A percentile compares a stretch with the other conserved stretches of the same genome.
These are phyloP conservation scores for Drosophila dives DNA, from an alignment of 2,888 invertebrate genomes.

Conservation along the genomic window DNA sequence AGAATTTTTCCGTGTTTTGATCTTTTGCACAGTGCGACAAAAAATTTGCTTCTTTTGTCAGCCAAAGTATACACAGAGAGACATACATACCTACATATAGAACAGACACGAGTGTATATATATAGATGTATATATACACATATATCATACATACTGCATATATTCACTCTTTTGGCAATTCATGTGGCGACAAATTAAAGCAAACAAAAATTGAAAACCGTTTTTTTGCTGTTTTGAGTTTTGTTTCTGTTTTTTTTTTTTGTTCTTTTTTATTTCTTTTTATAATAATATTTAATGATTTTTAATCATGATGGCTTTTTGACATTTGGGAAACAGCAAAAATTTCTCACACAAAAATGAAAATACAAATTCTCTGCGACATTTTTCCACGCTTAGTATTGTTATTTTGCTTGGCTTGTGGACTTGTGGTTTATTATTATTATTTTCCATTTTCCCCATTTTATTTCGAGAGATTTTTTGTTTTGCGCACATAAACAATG, in stretches of 20 bases:
- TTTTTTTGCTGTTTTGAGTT: slow-evolving; percentile 23
- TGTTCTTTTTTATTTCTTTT: slow-evolving; percentile 26
- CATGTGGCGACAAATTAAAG: slow-evolving; percentile 78
- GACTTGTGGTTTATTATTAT: slow-evolving; percentile 4
- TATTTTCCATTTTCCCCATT: slow-evolving; percentile 7
- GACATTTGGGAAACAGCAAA: slow-evolving; percentile 14
- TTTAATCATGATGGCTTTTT: slow-evolving; percentile 46
- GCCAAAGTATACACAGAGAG: slow-evolving; percentile 26
- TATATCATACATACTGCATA: slow-evolving; percentile 4
- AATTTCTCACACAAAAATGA: slow-evolving; percentile 40
- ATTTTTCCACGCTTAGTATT: slow-evolving; percentile 47
- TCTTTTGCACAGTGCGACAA: slow-evolving; percentile 67
- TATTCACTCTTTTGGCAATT: slow-evolving; percentile 65
- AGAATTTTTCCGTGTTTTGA: slow-evolving; percentile 81
- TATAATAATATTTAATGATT: slow-evolving; percentile 43
- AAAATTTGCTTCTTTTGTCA: slow-evolving; percentile 65
- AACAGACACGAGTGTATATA: neutral
- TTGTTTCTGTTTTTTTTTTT: slow-evolving; percentile 14
- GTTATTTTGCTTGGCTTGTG: slow-evolving; percentile 15
- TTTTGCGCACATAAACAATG: slow-evolving; percentile 62
- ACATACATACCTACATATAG: slow-evolving; percentile 12
- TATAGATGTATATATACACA: slow-evolving; percentile 13
- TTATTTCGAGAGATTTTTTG: slow-evolving; percentile 13
- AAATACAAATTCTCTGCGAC: slow-evolving; percentile 41
- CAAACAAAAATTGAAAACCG: slow-evolving; percentile 44